Conservation (phyloP, 2,113 vertebrate species). For the Rhinolophus sinicus region DNA sequence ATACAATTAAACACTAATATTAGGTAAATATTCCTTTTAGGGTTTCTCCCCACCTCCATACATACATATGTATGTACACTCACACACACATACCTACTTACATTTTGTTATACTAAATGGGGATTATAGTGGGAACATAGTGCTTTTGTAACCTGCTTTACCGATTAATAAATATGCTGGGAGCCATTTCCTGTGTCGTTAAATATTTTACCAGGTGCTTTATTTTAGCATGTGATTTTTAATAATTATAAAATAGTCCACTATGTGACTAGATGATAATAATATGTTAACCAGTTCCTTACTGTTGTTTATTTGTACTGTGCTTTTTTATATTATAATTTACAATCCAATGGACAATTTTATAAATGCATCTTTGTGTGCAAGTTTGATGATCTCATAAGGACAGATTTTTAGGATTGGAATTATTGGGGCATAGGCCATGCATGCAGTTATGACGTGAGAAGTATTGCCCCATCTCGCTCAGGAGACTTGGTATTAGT, state of each 20-base stretch:
- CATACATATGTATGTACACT: background rate
- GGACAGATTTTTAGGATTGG: background rate
- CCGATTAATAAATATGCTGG: background rate
- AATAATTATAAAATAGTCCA: slow-evolving; percentile 19
- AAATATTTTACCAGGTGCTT: background rate
- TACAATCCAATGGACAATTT: background rate
- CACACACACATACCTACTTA: background rate
- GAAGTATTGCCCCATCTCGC: background rate
- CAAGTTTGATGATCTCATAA: background rate
- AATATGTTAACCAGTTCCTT: background rate
- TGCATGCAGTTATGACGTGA: background rate
- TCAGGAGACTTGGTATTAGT: background rate
- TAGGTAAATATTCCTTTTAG: background rate
- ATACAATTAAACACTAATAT: background rate
- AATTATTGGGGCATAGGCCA: background rate
- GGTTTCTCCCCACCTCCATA: background rate
- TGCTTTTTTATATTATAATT: background rate
- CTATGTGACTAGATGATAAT: background rate
- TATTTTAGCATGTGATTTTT: background rate
- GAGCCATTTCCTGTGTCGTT: background rate
- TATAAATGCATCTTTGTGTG: background rate
- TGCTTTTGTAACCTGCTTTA: background rate
- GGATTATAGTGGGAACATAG: background rate
- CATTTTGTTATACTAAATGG: background rate
- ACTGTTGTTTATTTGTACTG: background rate